Conservation (phyloP, 2,797 vertebrate genomes). For the Acrossocheilus fasciatus region DNA sequence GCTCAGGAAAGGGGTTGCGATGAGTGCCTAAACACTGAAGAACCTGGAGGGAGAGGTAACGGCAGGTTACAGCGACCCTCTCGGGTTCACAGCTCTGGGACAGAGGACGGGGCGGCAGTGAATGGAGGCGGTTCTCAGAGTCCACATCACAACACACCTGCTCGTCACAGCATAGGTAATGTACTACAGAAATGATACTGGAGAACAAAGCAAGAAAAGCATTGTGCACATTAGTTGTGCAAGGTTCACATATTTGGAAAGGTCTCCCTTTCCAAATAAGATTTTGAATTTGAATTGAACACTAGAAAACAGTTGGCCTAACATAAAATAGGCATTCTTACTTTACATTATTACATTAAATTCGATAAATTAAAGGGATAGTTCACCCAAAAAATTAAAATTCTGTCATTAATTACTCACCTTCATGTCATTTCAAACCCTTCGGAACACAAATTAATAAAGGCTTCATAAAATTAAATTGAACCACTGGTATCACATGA, state of each 20-base stretch:
- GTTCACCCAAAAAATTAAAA: too few relatives aligned
- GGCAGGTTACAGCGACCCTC: constrained; percentile 61
- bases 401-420: too few relatives aligned
- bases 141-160: constrained; percentile 60
- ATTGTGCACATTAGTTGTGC: neutral
- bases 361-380: neutral
- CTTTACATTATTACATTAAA: neutral
- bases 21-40: constrained; percentile 74
- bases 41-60: constrained; percentile 64
- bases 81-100: constrained; percentile 59
- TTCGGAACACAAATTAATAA: too few relatives aligned
- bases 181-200: neutral
- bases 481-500: too few relatives aligned
- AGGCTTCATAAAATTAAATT: too few relatives aligned
- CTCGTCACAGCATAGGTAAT: constrained; percentile 75
- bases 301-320: neutral
- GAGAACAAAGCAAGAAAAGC: neutral
- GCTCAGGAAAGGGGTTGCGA: constrained; percentile 68
- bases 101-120: constrained; percentile 58
- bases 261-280: neutral
- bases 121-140: constrained; percentile 69
- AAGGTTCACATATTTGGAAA: neutral
- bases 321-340: neutral
- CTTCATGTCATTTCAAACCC: too few relatives aligned
- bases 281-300: neutral